Conservation (phyloP, 2,888 invertebrate genomes). For the Epiblema foenella region DNA sequence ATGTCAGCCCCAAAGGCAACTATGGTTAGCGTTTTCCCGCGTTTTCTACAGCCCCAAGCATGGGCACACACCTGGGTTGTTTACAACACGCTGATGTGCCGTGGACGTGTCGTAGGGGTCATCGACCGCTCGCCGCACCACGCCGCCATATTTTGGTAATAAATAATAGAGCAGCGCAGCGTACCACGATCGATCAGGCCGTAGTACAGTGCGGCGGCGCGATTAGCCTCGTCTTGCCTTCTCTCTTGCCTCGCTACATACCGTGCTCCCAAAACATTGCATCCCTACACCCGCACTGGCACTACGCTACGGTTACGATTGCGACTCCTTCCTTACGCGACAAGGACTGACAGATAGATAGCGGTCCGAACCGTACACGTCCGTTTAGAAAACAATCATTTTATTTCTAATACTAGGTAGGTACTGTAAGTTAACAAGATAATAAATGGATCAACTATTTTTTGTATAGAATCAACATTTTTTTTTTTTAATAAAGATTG, state of each 20-base stretch:
- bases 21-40: constrained; percentile 65
- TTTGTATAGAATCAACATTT: no score
- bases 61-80: constrained; percentile 57
- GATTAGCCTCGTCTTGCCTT: constrained; percentile 41
- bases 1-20: neutral
- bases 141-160: constrained; percentile 81
- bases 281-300: constrained; percentile 53
- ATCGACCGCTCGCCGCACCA: constrained; percentile 74
- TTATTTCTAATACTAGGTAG: no score
- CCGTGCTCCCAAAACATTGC: constrained; percentile 72
- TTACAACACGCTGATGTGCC: constrained; percentile 68
- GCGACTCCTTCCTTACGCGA: neutral
- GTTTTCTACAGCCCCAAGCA: constrained; percentile 49
- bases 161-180: constrained; percentile 79
- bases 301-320: neutral
- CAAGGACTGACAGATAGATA: neutral
- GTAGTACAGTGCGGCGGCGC: constrained; percentile 74
- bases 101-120: constrained; percentile 61
- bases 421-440: no score
- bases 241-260: constrained; percentile 36
- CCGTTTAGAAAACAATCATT: no score
- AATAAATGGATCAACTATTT: no score
- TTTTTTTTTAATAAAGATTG: no score
- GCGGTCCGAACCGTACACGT: neutral
- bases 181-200: constrained; percentile 74